phyloP scores from a whole-genome alignment of 2,797 vertebrate genomes.

The Clarias platycephalus region DNA sequence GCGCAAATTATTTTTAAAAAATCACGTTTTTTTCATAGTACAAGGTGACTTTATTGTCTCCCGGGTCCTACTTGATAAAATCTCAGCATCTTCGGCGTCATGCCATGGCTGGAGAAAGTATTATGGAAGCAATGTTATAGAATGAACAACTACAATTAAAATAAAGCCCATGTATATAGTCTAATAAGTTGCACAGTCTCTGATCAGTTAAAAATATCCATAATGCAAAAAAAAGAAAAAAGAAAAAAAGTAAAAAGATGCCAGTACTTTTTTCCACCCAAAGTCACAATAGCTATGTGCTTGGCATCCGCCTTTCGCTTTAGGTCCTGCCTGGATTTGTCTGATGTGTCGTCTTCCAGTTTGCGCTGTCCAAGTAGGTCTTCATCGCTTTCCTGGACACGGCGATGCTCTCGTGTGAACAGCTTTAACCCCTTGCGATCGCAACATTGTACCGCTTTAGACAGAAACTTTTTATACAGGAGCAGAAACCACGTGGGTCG shows the following conservation, averaged over 20 bases:
- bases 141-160: not conserved
- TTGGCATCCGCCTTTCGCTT: slow-evolving; percentile 47
- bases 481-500: slow-evolving; percentile 71
- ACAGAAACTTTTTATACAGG: slow-evolving; percentile 77
- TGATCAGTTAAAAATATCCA: slow-evolving; percentile 57
- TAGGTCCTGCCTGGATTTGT: slow-evolving; percentile 43
- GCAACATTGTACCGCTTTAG: slow-evolving; percentile 70
- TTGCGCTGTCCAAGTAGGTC: slow-evolving; percentile 44
- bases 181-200: not conserved
- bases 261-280: not conserved
- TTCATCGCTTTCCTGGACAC: slow-evolving; percentile 60
- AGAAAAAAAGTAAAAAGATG: not conserved
- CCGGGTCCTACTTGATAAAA: slow-evolving; percentile 11
- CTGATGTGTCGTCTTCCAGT: slow-evolving; percentile 52
- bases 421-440: slow-evolving; percentile 71
- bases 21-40: slow-evolving; percentile 21
- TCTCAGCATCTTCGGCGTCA: slow-evolving; percentile 53
- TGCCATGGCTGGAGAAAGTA: slow-evolving; percentile 53
- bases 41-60: slow-evolving; percentile 12
- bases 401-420: slow-evolving; percentile 62
- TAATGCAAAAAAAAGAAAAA: too few relatives aligned
- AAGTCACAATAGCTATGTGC: slow-evolving; percentile 42
- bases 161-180: not conserved
- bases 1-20: not conserved
- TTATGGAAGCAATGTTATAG: not conserved